These are phyloP conservation scores for Ceratina japonica DNA, from an alignment of 1,140 invertebrate species.

Conservation along the genomic window DNA sequence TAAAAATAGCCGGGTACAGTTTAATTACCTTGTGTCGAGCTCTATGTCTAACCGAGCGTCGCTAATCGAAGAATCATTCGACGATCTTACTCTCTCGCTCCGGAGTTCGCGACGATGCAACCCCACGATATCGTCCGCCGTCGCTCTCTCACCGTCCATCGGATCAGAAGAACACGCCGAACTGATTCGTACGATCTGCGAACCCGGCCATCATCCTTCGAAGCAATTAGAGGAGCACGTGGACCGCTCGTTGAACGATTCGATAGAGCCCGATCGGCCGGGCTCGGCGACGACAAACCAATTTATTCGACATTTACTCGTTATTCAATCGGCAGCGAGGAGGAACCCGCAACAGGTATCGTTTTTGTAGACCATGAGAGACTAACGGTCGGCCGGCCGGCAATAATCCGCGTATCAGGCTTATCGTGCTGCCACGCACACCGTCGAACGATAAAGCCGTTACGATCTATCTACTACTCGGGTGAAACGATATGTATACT, in stretches of 20 bases:
- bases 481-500: not conserved
- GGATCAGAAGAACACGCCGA: not conserved
- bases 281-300: not conserved
- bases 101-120: too few species aligned
- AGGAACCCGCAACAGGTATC: slow-evolving; percentile 3
- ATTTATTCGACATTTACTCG: not conserved
- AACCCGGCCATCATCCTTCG: slow-evolving; percentile 4
- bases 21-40: slow-evolving; percentile 9
- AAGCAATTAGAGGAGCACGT: slow-evolving; percentile 19
- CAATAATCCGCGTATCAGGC: not conserved
- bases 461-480: not conserved
- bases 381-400: not conserved
- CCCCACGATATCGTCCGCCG: not conserved
- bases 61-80: not conserved
- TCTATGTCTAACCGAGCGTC: not conserved
- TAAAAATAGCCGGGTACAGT: not conserved
- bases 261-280: not conserved
- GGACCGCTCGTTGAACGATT: slow-evolving; percentile 1
- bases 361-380: not conserved
- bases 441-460: not conserved
- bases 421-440: not conserved
- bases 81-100: not conserved
- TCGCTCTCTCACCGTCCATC: slow-evolving; percentile 10
- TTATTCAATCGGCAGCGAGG: not conserved
- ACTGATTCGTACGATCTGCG: not conserved